Conservation (phyloP, 2,113 vertebrate genomes). For the Loxodonta africana region DNA sequence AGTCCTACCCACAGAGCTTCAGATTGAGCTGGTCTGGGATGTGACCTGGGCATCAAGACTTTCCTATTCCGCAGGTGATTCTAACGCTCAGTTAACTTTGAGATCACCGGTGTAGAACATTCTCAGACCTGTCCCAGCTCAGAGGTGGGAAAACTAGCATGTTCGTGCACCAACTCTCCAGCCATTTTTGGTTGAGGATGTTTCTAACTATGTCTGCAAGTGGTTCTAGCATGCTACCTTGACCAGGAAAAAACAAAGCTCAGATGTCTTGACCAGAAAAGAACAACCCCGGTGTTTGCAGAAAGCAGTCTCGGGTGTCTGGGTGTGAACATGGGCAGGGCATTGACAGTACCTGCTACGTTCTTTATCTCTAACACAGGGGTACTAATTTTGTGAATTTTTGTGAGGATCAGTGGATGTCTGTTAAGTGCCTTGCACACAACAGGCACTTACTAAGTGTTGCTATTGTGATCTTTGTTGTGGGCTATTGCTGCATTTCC, state of each 20-base stretch:
- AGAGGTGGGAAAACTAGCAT: not conserved
- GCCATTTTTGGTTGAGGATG: not conserved
- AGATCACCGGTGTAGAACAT: not conserved
- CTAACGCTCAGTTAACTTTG: not conserved
- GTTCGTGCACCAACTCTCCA: not conserved
- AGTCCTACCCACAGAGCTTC: not conserved
- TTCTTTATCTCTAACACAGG: conserved; percentile 25
- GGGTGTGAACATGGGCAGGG: not conserved
- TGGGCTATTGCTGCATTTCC: not conserved
- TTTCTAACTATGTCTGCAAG: not conserved
- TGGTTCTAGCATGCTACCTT: not conserved
- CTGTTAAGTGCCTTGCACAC: not conserved
- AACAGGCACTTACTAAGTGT: not conserved
- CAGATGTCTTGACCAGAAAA: not conserved
- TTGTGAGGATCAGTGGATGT: conserved; percentile 26
- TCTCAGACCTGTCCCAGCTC: not conserved
- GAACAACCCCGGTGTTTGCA: not conserved
- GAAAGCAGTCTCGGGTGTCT: not conserved
- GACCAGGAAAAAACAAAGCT: not conserved
- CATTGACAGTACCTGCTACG: not conserved
- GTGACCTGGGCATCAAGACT: not conserved
- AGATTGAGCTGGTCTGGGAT: conserved; percentile 41
- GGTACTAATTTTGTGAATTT: not conserved
- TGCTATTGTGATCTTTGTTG: not conserved
- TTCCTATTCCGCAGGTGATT: not conserved